Evolutionary conservation across 2,797 vertebrate genomes (phyloP).

Genomic region (Peromyscus eremicus): DNA sequence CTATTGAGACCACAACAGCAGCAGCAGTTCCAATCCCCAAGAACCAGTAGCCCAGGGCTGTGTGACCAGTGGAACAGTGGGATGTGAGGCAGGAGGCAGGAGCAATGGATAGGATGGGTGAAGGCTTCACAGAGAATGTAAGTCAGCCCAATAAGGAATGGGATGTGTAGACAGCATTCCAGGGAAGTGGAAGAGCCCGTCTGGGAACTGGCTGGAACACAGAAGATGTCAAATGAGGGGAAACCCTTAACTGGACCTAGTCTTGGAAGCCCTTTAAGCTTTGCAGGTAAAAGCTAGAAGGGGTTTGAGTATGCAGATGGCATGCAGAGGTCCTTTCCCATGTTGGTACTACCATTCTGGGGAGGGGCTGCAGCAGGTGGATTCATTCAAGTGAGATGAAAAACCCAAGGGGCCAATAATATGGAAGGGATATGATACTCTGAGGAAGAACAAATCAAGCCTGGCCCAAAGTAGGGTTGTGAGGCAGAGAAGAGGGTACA

Average conservation of each 20-base stretch:
- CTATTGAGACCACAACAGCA: background rate
- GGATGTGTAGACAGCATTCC: background rate
- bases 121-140: background rate
- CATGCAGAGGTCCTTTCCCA: accelerated
- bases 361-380: background rate
- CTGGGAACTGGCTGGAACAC: background rate
- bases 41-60: background rate
- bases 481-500: background rate
- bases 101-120: background rate
- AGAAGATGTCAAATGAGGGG: background rate
- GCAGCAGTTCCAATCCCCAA: background rate
- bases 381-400: background rate
- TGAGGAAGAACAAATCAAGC: background rate
- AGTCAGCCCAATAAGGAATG: background rate
- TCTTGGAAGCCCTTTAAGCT: background rate
- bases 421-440: background rate
- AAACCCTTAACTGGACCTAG: background rate
- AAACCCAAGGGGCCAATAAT: background rate
- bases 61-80: too few species aligned
- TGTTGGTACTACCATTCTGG: too few species aligned
- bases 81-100: background rate
- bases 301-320: background rate
- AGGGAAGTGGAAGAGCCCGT: background rate
- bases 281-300: background rate
- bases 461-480: background rate